phyloP scores from a whole-genome alignment of 2,888 invertebrate species.

The Leucoptera coffeella region DNA sequence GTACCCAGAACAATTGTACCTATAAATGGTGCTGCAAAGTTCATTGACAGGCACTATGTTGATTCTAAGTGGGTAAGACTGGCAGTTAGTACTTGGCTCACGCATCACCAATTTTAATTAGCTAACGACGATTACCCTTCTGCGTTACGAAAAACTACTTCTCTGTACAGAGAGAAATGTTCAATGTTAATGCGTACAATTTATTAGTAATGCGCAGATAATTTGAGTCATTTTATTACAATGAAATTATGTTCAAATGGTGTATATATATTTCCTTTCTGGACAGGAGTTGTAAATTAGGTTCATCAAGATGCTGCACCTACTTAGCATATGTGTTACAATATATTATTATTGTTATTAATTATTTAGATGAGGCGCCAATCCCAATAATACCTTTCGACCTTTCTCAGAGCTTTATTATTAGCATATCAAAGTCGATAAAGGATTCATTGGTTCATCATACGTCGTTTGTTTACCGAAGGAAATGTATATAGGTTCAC shows the following conservation, averaged over 20 bases:
- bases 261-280: too few species aligned
- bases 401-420: conserved; percentile 20
- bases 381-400: conserved; percentile 16
- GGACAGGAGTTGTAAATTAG: too few species aligned
- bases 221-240: too few species aligned
- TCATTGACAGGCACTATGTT: conserved; percentile 51
- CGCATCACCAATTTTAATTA: conserved; percentile 49
- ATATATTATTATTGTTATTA: too few species aligned
- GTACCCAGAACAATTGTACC: too few species aligned
- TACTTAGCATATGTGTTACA: too few species aligned
- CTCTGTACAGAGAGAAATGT: not conserved
- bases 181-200: not conserved
- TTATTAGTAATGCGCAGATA: not conserved
- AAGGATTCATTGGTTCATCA: conserved; percentile 13
- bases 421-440: conserved; percentile 38
- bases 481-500: too few species aligned
- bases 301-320: too few species aligned
- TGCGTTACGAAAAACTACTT: too few species aligned
- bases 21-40: too few species aligned
- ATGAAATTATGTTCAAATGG: too few species aligned
- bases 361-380: conserved; percentile 2
- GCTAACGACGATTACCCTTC: conserved; percentile 30
- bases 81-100: conserved; percentile 32
- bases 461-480: conserved; percentile 11
- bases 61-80: conserved; percentile 37